Evolutionary conservation across 2,113 vertebrate genomes (phyloP).

Genomic region (Hippocampus abdominalis): DNA sequence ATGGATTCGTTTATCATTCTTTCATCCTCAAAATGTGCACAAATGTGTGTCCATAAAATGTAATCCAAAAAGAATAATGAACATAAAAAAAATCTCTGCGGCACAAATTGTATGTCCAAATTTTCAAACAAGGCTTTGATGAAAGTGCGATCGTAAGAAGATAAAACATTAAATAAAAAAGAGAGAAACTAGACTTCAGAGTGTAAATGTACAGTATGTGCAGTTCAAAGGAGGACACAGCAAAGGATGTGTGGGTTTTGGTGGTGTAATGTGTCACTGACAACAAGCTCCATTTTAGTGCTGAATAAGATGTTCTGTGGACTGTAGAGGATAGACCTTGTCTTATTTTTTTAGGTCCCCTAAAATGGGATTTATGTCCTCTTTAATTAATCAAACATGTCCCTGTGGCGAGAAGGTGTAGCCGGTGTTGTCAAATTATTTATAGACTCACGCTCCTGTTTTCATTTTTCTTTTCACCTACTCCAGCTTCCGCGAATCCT

Average conservation of each 20-base stretch:
- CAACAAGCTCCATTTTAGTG: slow-evolving; percentile 61
- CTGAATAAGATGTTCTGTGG: slow-evolving; percentile 71
- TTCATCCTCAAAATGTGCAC: not conserved
- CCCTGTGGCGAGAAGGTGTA: slow-evolving; percentile 62
- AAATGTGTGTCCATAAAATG: not conserved
- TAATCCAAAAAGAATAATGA: not conserved
- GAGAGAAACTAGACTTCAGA: slow-evolving; percentile 9
- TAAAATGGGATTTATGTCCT: slow-evolving; percentile 72
- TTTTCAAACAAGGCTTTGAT: not conserved
- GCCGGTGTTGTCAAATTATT: slow-evolving; percentile 70
- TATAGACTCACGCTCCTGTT: slow-evolving; percentile 55
- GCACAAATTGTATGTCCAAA: not conserved
- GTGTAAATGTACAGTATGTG: not conserved
- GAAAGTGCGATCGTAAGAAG: not conserved
- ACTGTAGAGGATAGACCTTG: slow-evolving; percentile 56
- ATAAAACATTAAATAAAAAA: not conserved
- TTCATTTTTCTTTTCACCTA: slow-evolving; percentile 64
- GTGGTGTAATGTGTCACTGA: slow-evolving; percentile 55
- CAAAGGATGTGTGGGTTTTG: slow-evolving; percentile 39
- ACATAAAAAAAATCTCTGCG: not conserved
- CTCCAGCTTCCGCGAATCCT: slow-evolving; percentile 56
- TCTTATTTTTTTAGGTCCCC: slow-evolving; percentile 69
- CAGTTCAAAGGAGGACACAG: slow-evolving; percentile 23
- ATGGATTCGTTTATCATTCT: not conserved
- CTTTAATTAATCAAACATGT: slow-evolving; percentile 68